These are phyloP conservation scores for Harpalus rufipes DNA, from an alignment of 2,888 invertebrate genomes.

Conservation along the genomic window DNA sequence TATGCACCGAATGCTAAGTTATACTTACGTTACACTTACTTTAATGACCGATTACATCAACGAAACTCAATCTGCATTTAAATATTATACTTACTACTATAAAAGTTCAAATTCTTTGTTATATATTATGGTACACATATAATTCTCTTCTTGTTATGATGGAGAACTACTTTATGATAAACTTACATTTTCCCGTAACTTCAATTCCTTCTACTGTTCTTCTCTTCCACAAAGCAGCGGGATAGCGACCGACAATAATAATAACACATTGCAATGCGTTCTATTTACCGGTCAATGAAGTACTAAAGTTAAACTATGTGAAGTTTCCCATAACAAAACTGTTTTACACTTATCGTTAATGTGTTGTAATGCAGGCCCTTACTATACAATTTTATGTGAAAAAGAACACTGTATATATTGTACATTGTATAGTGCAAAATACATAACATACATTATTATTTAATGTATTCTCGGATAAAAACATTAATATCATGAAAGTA, in stretches of 20 bases:
- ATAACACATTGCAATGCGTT: slow-evolving; percentile 25
- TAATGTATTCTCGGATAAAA: background rate
- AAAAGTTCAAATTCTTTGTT: no score
- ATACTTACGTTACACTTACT: no score
- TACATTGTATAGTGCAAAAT: background rate
- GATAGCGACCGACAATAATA: slow-evolving; percentile 26
- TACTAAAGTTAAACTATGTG: slow-evolving; percentile 14
- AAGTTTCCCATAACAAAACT: slow-evolving; percentile 25
- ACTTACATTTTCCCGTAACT: no score
- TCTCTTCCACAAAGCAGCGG: slow-evolving; percentile 27
- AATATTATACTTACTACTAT: no score
- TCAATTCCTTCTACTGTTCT: background rate
- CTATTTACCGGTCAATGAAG: background rate
- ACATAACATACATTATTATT: slow-evolving; percentile 10
- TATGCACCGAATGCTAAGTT: no score
- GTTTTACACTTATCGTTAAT: background rate
- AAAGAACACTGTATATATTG: background rate
- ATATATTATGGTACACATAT: no score
- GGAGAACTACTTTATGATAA: no score
- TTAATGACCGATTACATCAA: no score
- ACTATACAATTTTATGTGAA: background rate
- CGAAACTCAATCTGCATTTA: no score
- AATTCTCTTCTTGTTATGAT: no score
- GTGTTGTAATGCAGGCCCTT: background rate
- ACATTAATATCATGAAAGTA: slow-evolving; percentile 6